Evolutionary conservation across 2,113 vertebrate genomes (phyloP).

Genomic region (Aegypius monachus): DNA sequence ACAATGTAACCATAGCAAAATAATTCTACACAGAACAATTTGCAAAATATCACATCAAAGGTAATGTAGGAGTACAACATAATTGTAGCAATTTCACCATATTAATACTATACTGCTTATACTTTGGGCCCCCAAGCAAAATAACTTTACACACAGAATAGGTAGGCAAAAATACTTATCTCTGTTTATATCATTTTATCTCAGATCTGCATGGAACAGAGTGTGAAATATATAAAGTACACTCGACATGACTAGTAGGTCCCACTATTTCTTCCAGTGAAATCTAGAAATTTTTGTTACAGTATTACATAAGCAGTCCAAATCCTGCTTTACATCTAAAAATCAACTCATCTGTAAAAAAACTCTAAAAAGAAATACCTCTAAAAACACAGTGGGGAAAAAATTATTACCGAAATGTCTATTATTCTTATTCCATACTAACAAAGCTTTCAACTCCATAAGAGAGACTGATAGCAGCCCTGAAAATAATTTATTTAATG

Average conservation of each 20-base stretch:
- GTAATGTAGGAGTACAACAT: constrained; percentile 55
- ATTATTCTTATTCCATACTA: background rate
- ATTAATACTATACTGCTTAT: constrained; percentile 55
- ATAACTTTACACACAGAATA: constrained; percentile 10
- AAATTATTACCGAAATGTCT: background rate
- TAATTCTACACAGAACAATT: constrained; percentile 53
- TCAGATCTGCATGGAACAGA: background rate
- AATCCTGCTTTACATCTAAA: background rate
- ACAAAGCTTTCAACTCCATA: background rate
- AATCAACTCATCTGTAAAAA: background rate
- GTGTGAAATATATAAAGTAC: background rate
- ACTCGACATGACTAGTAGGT: background rate
- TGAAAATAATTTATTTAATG: constrained; percentile 32
- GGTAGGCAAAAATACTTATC: constrained; percentile 36
- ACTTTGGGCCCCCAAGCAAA: constrained; percentile 36
- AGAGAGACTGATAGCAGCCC: background rate
- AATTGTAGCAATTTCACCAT: constrained; percentile 58
- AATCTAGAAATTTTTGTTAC: background rate
- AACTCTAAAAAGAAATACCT: background rate
- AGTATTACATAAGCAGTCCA: background rate
- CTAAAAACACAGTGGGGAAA: background rate
- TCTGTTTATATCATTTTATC: constrained; percentile 11
- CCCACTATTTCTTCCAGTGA: background rate
- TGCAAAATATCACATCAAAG: constrained; percentile 49
- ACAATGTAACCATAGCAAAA: constrained; percentile 45